Base-by-base conservation (phyloP, 2,797 vertebrate genomes). In the Menidia menidia region DNA sequence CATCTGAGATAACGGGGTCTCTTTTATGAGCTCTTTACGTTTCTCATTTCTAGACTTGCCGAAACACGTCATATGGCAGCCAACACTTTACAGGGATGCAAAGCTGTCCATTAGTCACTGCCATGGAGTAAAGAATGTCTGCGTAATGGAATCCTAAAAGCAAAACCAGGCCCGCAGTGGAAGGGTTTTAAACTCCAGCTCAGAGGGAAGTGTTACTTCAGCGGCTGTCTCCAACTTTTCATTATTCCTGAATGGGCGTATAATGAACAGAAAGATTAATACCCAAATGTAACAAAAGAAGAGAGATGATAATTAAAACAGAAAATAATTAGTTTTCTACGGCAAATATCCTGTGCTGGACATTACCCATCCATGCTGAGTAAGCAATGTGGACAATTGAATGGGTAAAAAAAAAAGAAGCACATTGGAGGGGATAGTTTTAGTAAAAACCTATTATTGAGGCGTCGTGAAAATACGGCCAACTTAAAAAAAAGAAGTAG, bases 41-140 rank as follows among this genome's bases (percentile, higher is more conserved):
- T 90, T 85, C 60, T 87, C 76, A 89, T 87, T 89, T 85, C 78
- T 70, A 70, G 64, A 79, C 78, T 74, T 81, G 82, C 73, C 81
- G 77, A 86, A 86, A 85, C 83, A 84, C 68, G 82, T 90, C 87
- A 81, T 63, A 61, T 66, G 60, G 64, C 68, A 73, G 61, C 68
- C 70, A 39, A 52, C 73, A 69, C 76, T 78, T 58, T 75, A 71
- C 75, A 79, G 63, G 70, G 58, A 77, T 54, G 71, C 78, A 83
- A 85, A 84, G 78, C 77, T 83, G 79, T 78, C 82, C 85, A 87
- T 91, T 91, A 90, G 79, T 89, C 84, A 89, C 72, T 77, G 87
- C 80, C 84, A 88, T 42, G 60, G 39, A 65, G 81, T 68, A 77
- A 83, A 82, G 75, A 78, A 69, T 60, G 76, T 64, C 63, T 65